Conservation (phyloP, 1,140 invertebrate species). For the Atta texana region DNA sequence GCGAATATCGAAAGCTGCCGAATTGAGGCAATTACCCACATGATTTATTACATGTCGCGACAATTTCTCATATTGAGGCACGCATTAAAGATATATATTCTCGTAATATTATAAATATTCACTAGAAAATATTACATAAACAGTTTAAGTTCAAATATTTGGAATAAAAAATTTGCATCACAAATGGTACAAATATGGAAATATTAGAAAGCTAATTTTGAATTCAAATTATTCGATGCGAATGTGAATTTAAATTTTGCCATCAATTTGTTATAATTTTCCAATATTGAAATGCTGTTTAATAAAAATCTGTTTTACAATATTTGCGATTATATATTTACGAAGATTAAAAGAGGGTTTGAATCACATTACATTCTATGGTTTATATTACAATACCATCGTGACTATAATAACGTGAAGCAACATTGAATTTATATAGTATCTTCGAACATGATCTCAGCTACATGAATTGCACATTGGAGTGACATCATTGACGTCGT, state of each 20-base stretch:
- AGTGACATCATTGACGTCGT: conserved; percentile 29
- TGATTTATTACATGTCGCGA: conserved; percentile 60
- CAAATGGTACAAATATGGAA: background rate
- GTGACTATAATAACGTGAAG: conserved; percentile 14
- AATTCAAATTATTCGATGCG: background rate
- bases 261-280: conserved; percentile 1
- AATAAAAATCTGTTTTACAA: background rate
- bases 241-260: background rate
- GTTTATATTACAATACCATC: background rate
- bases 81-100: conserved; percentile 1
- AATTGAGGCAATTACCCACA: conserved; percentile 58
- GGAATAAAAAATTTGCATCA: background rate
- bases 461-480: conserved; percentile 1
- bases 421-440: conserved; percentile 13
- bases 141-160: background rate
- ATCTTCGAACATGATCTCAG: conserved; percentile 18
- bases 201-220: background rate
- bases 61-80: background rate
- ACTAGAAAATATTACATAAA: background rate
- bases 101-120: conserved; percentile 23
- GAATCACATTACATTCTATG: background rate
- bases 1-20: conserved; percentile 68
- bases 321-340: background rate
- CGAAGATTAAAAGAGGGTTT: background rate
- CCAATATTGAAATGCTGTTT: background rate